Base-by-base conservation (phyloP, 1,140 invertebrate species). In the Aphelinus certus region DNA sequence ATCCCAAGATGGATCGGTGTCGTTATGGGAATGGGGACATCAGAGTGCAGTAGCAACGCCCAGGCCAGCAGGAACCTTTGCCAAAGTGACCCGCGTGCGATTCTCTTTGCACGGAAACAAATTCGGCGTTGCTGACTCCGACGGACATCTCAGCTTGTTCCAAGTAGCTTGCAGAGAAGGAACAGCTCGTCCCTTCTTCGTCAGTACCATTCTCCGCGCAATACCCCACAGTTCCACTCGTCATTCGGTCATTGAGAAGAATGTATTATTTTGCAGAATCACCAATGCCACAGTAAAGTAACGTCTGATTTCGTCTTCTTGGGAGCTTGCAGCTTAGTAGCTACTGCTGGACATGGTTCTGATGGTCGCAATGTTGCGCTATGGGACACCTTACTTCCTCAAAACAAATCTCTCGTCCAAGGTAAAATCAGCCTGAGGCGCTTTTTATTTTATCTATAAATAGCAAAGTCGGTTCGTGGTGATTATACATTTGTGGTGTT, bases 91-190 rank as follows among this genome's bases (percentile, higher is more conserved):
- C 0, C 92, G 96, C 76, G 94, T 99, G 46, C 90, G 95, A 63
- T 99, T 99, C 86, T 97, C 95, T 63, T 93, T 96, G 82, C 97
- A 99, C 85, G 98, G 98, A 60, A 99, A 99, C 87, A 99, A 99
- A 91, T 98, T 98, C 85, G 97, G 97, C 45, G 96, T 98, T 1
- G 95, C 95, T 47, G 97, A 99, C 88, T 95, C 94, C 2, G 95
- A 96, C 84, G 95, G 95, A 58, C 95, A 95, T 84, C 87, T 98
- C 2, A 96, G 95, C 82, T 88, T 98, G 64, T 98, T 98, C 91
- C 97, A 98, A 91, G 94, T 97, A 72, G 95, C 96, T 48, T 92
- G 96, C 62, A 91, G 94, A 72, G 92, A 93, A 74, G 93, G 93
- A 81, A 92, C 93, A 72, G 94, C 93, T 75, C 91, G 96, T 81